Percentiles rank a stretch among this genome's conserved stretches.
These are phyloP conservation scores for Melanotus villosus DNA, from an alignment of 2,888 invertebrate genomes.

Conservation along the genomic window DNA sequence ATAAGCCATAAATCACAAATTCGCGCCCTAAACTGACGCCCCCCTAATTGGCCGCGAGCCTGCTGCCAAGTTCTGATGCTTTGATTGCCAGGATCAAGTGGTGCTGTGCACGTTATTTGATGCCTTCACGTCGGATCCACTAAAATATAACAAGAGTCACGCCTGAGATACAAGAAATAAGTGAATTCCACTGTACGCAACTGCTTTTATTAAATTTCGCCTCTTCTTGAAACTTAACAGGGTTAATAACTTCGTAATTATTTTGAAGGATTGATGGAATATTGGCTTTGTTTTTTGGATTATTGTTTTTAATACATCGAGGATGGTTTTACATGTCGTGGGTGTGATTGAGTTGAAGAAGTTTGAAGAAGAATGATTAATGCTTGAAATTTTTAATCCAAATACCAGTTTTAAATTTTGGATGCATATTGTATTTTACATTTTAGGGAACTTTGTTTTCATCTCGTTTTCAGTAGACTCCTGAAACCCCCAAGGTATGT, in stretches of 20 bases:
- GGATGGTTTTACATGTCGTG: too few relatives aligned
- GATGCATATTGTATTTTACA: too few relatives aligned
- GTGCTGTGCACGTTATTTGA: constrained; percentile 24
- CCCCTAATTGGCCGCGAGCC: constrained; percentile 49
- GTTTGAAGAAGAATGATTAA: too few relatives aligned
- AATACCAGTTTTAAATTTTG: too few relatives aligned
- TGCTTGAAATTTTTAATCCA: too few relatives aligned
- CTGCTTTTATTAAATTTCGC: constrained; percentile 23
- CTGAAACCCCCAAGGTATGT: too few relatives aligned
- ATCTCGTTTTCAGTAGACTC: too few relatives aligned
- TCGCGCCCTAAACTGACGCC: constrained; percentile 37
- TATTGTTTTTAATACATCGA: background rate
- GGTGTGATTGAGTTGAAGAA: too few relatives aligned
- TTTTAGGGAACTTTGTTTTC: too few relatives aligned
- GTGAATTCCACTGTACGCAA: constrained; percentile 29
- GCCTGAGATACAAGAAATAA: constrained; percentile 24
- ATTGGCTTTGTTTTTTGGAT: background rate
- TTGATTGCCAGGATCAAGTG: constrained; percentile 38
- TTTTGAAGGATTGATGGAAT: background rate
- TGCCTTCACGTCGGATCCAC: constrained; percentile 32
- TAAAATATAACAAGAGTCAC: constrained; percentile 31
- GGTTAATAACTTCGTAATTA: constrained; percentile 21
- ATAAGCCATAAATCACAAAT: constrained; percentile 43
- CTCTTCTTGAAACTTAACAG: background rate
- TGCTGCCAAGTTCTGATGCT: constrained; percentile 49